Evolutionary conservation across 2,888 invertebrate genomes (phyloP).

Genomic region (Spilarctia lutea): DNA sequence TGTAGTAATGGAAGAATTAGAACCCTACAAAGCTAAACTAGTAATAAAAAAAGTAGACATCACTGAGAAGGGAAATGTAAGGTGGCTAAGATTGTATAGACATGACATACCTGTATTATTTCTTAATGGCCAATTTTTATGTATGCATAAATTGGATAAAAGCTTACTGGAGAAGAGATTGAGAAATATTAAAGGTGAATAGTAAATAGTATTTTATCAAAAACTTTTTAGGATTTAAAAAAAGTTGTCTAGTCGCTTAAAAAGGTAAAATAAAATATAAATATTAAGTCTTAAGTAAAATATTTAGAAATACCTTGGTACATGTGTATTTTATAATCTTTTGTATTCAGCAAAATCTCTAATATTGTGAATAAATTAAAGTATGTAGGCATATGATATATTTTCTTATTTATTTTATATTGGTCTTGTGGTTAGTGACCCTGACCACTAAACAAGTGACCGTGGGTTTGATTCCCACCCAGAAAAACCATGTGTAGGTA

Average conservation of each 20-base stretch:
- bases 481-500: no score
- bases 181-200: conserved; percentile 68
- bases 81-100: conserved; percentile 91
- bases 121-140: conserved; percentile 93
- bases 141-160: conserved; percentile 90
- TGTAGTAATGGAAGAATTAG: conserved; percentile 89
- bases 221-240: no score
- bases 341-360: background rate
- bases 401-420: background rate
- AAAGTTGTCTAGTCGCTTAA: background rate
- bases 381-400: background rate
- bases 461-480: no score
- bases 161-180: conserved; percentile 85
- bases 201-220: conserved; percentile 2
- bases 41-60: conserved; percentile 92
- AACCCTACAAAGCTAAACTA: conserved; percentile 87
- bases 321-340: background rate
- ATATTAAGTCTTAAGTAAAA: background rate
- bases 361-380: background rate
- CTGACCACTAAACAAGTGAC: no score
- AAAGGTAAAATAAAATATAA: no score
- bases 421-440: no score
- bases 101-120: conserved; percentile 96
- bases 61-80: conserved; percentile 89
- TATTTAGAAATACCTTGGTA: background rate